Conservation (phyloP, 2,113 vertebrate species). For the Opisthocomus hoazin region DNA sequence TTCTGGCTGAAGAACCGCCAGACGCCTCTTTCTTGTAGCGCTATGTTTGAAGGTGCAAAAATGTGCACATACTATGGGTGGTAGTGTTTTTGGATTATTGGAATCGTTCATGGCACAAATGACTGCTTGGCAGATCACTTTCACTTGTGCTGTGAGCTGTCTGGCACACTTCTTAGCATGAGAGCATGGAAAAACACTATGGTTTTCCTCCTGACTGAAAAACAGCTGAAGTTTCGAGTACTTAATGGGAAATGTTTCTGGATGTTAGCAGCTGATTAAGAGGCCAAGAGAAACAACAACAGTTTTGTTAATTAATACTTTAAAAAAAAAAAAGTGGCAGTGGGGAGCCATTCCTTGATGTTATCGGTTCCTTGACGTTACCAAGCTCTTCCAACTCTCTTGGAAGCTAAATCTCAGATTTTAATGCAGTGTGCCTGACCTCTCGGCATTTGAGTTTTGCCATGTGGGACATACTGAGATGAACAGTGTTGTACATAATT, state of each 20-base stretch:
- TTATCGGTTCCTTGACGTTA: not conserved
- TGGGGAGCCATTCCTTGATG: not conserved
- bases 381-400: not conserved
- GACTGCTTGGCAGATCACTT: not conserved
- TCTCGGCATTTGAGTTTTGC: not conserved
- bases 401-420: not conserved
- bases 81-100: not conserved
- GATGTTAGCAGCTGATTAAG: not conserved
- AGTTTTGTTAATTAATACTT: not conserved
- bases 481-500: too few species aligned
- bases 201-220: not conserved
- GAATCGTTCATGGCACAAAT: not conserved
- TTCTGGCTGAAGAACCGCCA: not conserved
- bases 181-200: not conserved
- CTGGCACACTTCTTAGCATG: not conserved
- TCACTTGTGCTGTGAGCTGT: not conserved
- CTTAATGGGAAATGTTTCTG: not conserved
- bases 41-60: not conserved
- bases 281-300: not conserved
- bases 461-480: too few species aligned
- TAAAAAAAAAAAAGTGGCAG: not conserved
- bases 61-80: accelerated
- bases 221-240: not conserved
- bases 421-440: not conserved
- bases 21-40: not conserved